Evolutionary conservation across 2,888 invertebrate genomes (phyloP), one percentile per base, ranked within the genome.

Genomic region (Furcula furcula): DNA sequence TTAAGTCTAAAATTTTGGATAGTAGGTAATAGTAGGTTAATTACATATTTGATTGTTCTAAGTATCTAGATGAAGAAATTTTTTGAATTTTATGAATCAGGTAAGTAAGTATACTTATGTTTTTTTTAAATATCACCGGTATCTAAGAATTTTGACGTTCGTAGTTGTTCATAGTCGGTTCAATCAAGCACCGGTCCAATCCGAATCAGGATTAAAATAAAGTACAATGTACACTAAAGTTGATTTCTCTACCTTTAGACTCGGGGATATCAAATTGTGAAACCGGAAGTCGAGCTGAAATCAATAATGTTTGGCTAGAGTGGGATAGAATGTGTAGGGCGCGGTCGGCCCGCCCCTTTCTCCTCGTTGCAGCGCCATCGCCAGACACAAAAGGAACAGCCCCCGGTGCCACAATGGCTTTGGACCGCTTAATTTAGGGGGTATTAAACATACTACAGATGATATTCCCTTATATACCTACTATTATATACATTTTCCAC

Each of bases 221-320:
- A n/a, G n/a, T n/a, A n/a, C n/a, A n/a, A n/a, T n/a, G n/a, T n/a
- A n/a, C n/a, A n/a, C n/a, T n/a, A n/a, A n/a, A n/a, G n/a, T n/a
- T 32, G 29, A 11, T 23, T 11, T 7, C 15, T 40, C 30, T 37
- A 37, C 40, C 34, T 42, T 43, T 27, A 35, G 41, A n/a, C n/a
- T n/a, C n/a, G n/a, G n/a, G n/a, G n/a, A 36, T 48, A 49, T 45
- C 31, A 54, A 49, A 48, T 54, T 33, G 30, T 36, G 48, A 55
- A 55, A 46, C 64, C 69, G 66, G 67, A 75, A 75, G 67, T 65
- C 29, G 42, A 40, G 38, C 42, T 33, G 46, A 56, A 78, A 80
- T 81, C 80, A 77, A 82, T 81, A 73, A 71, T 52, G 64, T 62
- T 55, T 43, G 47, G 72, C 36, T 37, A 55, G 76, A 80, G 54